Conservation (phyloP, 2,797 vertebrate genomes). For the Channa striata region DNA sequence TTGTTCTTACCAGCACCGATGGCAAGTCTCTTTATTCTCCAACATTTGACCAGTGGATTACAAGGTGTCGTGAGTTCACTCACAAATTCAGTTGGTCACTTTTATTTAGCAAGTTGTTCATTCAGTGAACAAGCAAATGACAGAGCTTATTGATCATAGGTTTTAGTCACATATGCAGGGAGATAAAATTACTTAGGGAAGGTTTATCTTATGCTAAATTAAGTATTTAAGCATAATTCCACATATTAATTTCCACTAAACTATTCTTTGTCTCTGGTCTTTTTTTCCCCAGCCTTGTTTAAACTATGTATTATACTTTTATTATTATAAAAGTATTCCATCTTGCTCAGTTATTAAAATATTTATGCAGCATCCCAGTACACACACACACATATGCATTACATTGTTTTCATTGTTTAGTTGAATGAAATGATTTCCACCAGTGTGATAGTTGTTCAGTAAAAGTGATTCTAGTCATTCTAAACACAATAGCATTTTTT, state of each 20-base stretch:
- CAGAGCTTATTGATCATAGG: background rate
- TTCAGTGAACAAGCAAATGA: background rate
- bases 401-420: background rate
- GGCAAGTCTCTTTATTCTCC: conserved; percentile 82
- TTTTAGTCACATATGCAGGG: background rate
- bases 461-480: too few relatives aligned
- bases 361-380: background rate
- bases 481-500: too few relatives aligned
- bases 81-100: background rate
- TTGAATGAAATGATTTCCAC: background rate
- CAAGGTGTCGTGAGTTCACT: background rate
- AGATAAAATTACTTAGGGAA: background rate
- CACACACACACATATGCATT: too few relatives aligned
- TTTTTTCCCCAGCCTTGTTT: background rate
- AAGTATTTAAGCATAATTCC: too few relatives aligned
- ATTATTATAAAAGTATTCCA: too few relatives aligned
- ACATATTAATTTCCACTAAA: background rate
- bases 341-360: conserved; percentile 5
- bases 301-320: background rate
- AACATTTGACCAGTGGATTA: background rate
- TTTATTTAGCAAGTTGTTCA: conserved; percentile 6
- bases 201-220: too few relatives aligned
- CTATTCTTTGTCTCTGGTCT: background rate
- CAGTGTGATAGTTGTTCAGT: background rate
- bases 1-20: conserved; percentile 95